Conservation (phyloP, 2,797 vertebrate genomes). For the Phrynocephalus guinanensis region DNA sequence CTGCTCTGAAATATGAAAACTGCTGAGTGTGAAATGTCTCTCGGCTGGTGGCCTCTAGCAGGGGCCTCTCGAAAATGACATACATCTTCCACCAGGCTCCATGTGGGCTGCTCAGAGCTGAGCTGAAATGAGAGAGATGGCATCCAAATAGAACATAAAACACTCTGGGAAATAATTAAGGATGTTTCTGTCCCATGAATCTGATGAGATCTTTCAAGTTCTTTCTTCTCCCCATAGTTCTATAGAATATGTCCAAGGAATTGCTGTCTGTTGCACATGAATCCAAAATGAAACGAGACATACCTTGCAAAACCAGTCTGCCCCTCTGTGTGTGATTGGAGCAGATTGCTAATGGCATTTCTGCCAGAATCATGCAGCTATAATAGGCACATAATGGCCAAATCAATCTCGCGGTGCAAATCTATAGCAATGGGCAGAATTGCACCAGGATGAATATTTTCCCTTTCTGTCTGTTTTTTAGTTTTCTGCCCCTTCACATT, state of each 20-base stretch:
- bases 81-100: slow-evolving; percentile 59
- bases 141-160: slow-evolving; percentile 63
- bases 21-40: slow-evolving; percentile 63
- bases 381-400: slow-evolving; percentile 56
- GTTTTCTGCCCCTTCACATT: slow-evolving; percentile 43
- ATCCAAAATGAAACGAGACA: slow-evolving; percentile 63
- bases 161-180: slow-evolving; percentile 65
- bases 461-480: not conserved
- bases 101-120: slow-evolving; percentile 55
- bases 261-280: slow-evolving; percentile 60
- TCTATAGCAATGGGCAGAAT: slow-evolving; percentile 57
- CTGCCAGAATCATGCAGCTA: slow-evolving; percentile 62
- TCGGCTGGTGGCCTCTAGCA: slow-evolving; percentile 62
- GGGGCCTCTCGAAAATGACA: slow-evolving; percentile 65
- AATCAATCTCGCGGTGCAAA: slow-evolving; percentile 57
- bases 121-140: slow-evolving; percentile 64
- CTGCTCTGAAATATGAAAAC: slow-evolving; percentile 60
- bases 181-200: slow-evolving; percentile 42
- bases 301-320: slow-evolving; percentile 53
- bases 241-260: slow-evolving; percentile 56
- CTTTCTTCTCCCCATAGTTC: slow-evolving; percentile 60
- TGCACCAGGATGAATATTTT: slow-evolving; percentile 57
- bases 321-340: slow-evolving; percentile 47
- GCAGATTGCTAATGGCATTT: slow-evolving; percentile 64
- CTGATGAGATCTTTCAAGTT: slow-evolving; percentile 51